phyloP scores from a whole-genome alignment of 1,140 invertebrate species.

The Pollicipes pollicipes region DNA sequence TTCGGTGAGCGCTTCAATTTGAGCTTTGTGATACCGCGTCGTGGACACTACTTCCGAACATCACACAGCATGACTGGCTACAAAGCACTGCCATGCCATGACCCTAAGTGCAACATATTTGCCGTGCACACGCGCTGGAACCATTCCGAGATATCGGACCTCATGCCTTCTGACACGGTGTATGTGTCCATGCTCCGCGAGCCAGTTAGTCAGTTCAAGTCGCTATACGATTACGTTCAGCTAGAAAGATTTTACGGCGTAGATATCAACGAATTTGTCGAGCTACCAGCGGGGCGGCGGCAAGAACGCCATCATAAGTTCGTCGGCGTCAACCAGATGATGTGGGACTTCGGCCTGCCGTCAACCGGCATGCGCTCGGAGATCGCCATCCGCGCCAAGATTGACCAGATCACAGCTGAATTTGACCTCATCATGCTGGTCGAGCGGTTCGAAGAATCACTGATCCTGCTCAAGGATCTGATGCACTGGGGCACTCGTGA shows the following conservation, averaged over 20 bases:
- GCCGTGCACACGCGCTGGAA: slow-evolving; percentile 16
- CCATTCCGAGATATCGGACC: slow-evolving; percentile 9
- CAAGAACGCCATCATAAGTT: background rate
- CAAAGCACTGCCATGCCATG: slow-evolving; percentile 11
- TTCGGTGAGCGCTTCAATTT: slow-evolving; percentile 11
- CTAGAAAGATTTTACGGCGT: slow-evolving; percentile 12
- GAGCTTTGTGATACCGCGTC: slow-evolving; percentile 11
- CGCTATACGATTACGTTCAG: slow-evolving; percentile 11
- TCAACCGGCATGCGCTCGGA: slow-evolving; percentile 13
- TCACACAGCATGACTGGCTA: no score
- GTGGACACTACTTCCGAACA: slow-evolving; percentile 11
- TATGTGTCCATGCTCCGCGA: slow-evolving; percentile 16
- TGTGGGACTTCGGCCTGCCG: slow-evolving; percentile 22
- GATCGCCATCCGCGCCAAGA: slow-evolving; percentile 8
- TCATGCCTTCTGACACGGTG: slow-evolving; percentile 14
- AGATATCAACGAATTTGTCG: slow-evolving; percentile 11
- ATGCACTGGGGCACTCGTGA: slow-evolving; percentile 33
- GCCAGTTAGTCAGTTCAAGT: slow-evolving; percentile 11
- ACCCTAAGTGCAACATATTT: slow-evolving; percentile 13
- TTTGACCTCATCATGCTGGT: slow-evolving; percentile 35
- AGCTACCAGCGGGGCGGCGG: background rate
- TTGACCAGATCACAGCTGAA: slow-evolving; percentile 23
- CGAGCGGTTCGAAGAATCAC: slow-evolving; percentile 35
- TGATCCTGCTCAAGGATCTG: slow-evolving; percentile 30
- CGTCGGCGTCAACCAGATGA: slow-evolving; percentile 23